Evolutionary conservation across 2,113 vertebrate genomes (phyloP), one percentile per base, ranked within the genome.

Genomic region (Mormoops blainvillei): DNA sequence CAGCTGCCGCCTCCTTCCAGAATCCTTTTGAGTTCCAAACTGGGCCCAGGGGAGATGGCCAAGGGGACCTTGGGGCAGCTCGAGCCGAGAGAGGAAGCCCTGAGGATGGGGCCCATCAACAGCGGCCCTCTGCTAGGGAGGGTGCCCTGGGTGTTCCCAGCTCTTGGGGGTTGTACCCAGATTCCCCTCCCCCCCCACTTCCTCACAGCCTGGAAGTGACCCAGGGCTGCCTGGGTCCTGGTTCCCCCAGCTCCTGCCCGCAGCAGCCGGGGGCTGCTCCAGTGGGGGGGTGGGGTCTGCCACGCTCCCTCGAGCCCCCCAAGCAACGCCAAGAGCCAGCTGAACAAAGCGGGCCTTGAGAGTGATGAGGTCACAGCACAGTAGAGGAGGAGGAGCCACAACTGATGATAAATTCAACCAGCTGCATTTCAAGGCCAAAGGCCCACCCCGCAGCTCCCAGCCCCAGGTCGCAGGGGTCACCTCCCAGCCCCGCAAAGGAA

Each of bases 351-450:
- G 36, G 54, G 48, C 54, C 68, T 43, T 78, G 71, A 70, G 48
- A 48, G 28, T 16, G n/a, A 33, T 0, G 71, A 26, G 54, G 36
- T 19, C 4, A 24, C 33, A n/a, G 3, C 41, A 13, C 18, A 14
- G n/a, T 43, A 6, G 14, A 38, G 71, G 26, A 38, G 71, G 26
- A 52, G 12, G 4, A 7, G 12, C 26, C 24, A 7, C n/a, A 5
- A 3, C 63, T 3, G 38, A 13, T 26, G 20, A 5, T 14, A 3
- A 41, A 0, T 36, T 11, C 3, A 31, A 28, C 52, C 22, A 18
- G 24, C 43, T 48, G 78, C 22, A 4, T 1, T 45, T 24, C 50
- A 3, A 63, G 43, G 36, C 15, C 36, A 8, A 7, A 15, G 3
- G 7, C 22, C 31, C 74, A 31, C 9, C 14, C 33, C 8, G 54